Percentiles rank a stretch among this genome's conserved stretches.
Evolutionary conservation across 2,797 vertebrate genomes (phyloP).

Genomic region (Eurystomus glaucurus): DNA sequence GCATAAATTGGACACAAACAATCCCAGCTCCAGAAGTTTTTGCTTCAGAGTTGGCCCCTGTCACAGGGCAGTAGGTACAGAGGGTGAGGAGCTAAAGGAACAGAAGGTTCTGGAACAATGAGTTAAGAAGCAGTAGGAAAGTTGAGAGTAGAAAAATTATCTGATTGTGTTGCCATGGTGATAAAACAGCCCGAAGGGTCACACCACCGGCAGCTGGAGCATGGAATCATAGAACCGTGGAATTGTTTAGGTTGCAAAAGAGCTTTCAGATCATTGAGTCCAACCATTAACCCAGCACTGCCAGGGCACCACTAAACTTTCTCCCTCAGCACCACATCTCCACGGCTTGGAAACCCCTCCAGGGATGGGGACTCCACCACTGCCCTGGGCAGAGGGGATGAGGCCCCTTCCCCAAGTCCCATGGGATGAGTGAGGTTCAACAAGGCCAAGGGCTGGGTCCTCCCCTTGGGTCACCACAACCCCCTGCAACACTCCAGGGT

Average conservation of each 20-base stretch:
- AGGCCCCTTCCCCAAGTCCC: too few relatives aligned
- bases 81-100: neutral
- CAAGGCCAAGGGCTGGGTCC: too few relatives aligned
- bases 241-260: neutral
- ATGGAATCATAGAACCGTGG: neutral
- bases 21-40: neutral
- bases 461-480: too few relatives aligned
- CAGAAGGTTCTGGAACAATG: accelerated
- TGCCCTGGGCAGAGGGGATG: neutral
- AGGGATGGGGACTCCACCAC: neutral
- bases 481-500: too few relatives aligned
- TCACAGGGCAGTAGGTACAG: accelerated
- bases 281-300: too few relatives aligned
- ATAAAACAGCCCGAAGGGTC: neutral
- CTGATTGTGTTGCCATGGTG: neutral
- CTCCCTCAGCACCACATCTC: too few relatives aligned
- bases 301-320: too few relatives aligned
- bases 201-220: neutral
- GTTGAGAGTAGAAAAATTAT: neutral
- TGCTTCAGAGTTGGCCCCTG: neutral
- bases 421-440: too few relatives aligned
- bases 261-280: too few relatives aligned
- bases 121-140: neutral
- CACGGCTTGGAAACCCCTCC: too few relatives aligned
- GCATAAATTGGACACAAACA: neutral